Conservation (phyloP, 2,797 vertebrate species). For the Menidia menidia region DNA sequence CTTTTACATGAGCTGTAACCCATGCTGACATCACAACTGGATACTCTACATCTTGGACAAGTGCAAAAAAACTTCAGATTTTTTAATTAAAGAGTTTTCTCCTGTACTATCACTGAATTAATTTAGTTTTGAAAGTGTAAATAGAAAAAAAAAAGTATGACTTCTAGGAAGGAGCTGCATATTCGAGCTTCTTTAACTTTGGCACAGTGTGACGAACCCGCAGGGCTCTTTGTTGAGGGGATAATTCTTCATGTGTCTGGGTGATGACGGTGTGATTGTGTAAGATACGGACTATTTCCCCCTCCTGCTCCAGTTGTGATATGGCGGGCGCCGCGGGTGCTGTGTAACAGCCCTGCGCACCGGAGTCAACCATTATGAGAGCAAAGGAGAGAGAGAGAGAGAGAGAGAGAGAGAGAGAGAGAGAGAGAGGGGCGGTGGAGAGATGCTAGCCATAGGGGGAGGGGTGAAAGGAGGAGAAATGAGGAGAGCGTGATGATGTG, state of each 20-base stretch:
- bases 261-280: slow-evolving; percentile 57
- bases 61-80: background rate
- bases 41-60: background rate
- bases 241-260: slow-evolving; percentile 36
- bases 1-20: slow-evolving; percentile 26
- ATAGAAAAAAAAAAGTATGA: background rate
- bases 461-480: slow-evolving; percentile 73
- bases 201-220: slow-evolving; percentile 3
- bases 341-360: slow-evolving; percentile 74
- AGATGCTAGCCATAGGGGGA: slow-evolving; percentile 77
- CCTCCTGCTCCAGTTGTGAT: slow-evolving; percentile 74
- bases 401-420: slow-evolving; percentile 26
- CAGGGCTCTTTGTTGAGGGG: slow-evolving; percentile 2
- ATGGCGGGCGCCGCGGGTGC: slow-evolving; percentile 78
- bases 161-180: slow-evolving; percentile 13
- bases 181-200: slow-evolving; percentile 2
- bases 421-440: slow-evolving; percentile 35
- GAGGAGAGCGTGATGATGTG: slow-evolving; percentile 72
- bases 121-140: background rate
- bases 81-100: no score
- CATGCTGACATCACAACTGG: slow-evolving; percentile 37
- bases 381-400: slow-evolving; percentile 45
- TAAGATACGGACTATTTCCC: slow-evolving; percentile 17
- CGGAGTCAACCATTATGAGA: slow-evolving; percentile 82
- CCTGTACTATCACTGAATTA: no score